Base-by-base conservation (phyloP, 2,888 invertebrate species). In the Nephrotoma appendiculata region DNA sequence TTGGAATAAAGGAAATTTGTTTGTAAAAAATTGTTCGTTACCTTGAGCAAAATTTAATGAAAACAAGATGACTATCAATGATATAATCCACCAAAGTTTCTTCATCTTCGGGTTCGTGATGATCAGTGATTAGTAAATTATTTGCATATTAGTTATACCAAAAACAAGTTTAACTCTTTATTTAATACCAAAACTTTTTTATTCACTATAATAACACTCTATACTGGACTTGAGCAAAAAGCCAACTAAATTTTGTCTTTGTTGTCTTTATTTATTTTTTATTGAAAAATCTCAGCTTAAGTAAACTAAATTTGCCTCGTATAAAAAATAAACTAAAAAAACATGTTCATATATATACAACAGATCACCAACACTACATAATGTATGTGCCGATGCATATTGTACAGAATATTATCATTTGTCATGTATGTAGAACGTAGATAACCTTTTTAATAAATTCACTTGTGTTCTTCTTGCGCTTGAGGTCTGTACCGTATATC, bases 121-220 rank as follows among this genome's bases (percentile, higher is more conserved):
- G 9, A 1, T 71, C 5, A 7, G 9, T 5, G 31, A 31, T 9
- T 71, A 71, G 71, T 6, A 11, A 71, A 15, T 9, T 31, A 71
- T 87, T 88, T 71, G 84, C 31, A 41, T 52, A 9, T 11, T 31
- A 31, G 11, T n/a, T 71, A 71, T 71, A 4, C 9, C 71, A 31
- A 71, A 9, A 71, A 71, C 71, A 9, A 31, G 71, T 71, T 71
- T 71, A 9, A 71, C 6, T 12, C 1, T 31, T 31, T 31, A 2
- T 31, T 31, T 31, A 31, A 31, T 19, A 31, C 2, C 15, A 52
- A 52, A 15, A 15, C 31, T 31, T 31, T 19, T 31, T 31, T 31
- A 31, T 31, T 31, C 31, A 31, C 31, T 31, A 31, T 31, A 31
- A 31, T 31, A 71, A 9, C 31, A 31, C 19, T 71, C 71, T 71